Base-by-base conservation (phyloP, 2,113 vertebrate species). In the Syngnathus floridae region DNA sequence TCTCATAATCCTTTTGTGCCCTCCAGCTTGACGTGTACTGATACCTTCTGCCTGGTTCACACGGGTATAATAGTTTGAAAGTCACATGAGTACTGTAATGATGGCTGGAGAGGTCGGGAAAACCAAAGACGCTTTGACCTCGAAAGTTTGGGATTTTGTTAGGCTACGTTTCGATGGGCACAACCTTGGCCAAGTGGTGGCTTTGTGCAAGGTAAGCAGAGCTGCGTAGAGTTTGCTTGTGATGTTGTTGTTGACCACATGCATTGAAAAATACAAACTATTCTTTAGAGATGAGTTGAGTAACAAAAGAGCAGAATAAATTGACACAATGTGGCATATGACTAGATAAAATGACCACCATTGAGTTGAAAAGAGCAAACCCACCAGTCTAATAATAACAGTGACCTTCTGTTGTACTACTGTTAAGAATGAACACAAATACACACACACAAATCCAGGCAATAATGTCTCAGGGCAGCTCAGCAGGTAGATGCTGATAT, bases 401-500 rank as follows among this genome's bases (percentile, higher is more conserved):
- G 56, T 83, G 82, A 88, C 87, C 84, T 87, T 87, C 75, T 79
- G 55, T 75, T 82, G 79, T 80, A 78, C 49, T 81, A 67, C 72
- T 59, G 57, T 48, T 48, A 48, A 48, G 1, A 78, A 81, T 80
- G 52, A 82, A 43, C 62, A 65, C 6, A 72, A 8, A 56, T 5
- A 41, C 38, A 12, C 52, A 52, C 62, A 58, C 71, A 31, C 10
- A 35, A 9, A 37, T 52, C 17, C 51, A 62, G 70, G 62, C 38
- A 70, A 6, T 74, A 55, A 71, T 46, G 70, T 62, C 72, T 69
- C 2, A 37, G 76, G 78, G 74, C 22, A 71, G 19, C 51, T 46
- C 22, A 63, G 61, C 41, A 55, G 35, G 35, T 61, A 37, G 56
- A 72, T 74, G 72, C 37, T 19, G 64, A 68, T 69, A 74, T 74